Evolutionary conservation across 1,140 invertebrate species (phyloP).

Genomic region (Tenebrio molitor): DNA sequence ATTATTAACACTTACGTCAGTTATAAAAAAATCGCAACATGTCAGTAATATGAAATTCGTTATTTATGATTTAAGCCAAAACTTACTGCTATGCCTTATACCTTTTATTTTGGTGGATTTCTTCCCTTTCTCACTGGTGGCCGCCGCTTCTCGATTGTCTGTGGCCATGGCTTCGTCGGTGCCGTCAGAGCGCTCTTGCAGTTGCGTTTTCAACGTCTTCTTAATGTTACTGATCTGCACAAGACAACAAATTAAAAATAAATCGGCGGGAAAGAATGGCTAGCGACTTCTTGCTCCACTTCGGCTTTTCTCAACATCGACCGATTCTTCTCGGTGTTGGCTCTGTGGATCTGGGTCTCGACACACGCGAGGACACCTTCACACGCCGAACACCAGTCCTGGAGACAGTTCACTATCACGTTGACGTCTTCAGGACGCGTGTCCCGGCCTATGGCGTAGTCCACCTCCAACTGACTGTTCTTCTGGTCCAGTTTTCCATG

Average conservation of each 20-base stretch:
- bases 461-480: constrained; percentile 92
- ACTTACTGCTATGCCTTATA: constrained; percentile 70
- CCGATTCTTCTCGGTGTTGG: constrained; percentile 88
- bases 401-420: constrained; percentile 83
- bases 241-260: constrained; percentile 49
- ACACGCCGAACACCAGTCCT: constrained; percentile 93
- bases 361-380: constrained; percentile 90
- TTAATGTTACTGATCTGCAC: constrained; percentile 83
- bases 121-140: constrained; percentile 67
- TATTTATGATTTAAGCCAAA: constrained; percentile 72
- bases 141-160: constrained; percentile 69
- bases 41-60: neutral
- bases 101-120: constrained; percentile 70
- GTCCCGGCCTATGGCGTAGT: constrained; percentile 94
- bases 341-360: constrained; percentile 89
- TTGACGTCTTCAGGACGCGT: constrained; percentile 85
- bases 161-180: constrained; percentile 73
- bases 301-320: constrained; percentile 84
- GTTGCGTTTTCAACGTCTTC: constrained; percentile 84
- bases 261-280: neutral
- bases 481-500: constrained; percentile 97
- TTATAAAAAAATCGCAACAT: constrained; percentile 6
- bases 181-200: constrained; percentile 75
- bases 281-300: constrained; percentile 86
- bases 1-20: constrained; percentile 32